phyloP scores from a whole-genome alignment of 1,140 invertebrate genomes.

The Macrostomum lignano region DNA sequence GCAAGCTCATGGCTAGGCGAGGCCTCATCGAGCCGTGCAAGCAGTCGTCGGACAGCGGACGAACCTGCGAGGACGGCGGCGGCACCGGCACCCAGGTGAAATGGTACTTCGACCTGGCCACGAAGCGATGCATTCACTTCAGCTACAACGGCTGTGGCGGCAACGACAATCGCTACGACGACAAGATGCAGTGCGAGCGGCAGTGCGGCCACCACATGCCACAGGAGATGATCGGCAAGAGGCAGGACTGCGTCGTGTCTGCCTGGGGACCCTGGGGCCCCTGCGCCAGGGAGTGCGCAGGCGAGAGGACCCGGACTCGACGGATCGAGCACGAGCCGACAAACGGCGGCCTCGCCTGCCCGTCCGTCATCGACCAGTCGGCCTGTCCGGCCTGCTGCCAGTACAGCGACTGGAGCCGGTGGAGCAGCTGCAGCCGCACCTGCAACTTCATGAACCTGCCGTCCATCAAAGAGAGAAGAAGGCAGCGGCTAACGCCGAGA shows the following conservation, averaged over 20 bases:
- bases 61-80: background rate
- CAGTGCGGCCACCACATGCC: constrained; percentile 7
- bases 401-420: no score
- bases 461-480: no score
- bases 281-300: background rate
- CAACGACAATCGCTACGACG: constrained; percentile 8
- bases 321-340: constrained; percentile 13
- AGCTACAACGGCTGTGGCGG: constrained; percentile 9
- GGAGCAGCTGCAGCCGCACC: no score
- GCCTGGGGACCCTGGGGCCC: constrained; percentile 3
- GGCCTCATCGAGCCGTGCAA: constrained; percentile 1
- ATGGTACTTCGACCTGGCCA: constrained; percentile 8
- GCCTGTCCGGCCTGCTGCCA: no score
- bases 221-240: background rate
- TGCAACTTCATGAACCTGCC: no score
- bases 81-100: background rate
- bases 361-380: no score
- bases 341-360: constrained; percentile 16
- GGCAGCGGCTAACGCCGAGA: no score
- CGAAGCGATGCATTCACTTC: constrained; percentile 7
- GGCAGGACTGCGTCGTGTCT: constrained; percentile 3
- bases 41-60: background rate
- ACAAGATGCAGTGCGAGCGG: constrained; percentile 7
- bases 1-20: no score
- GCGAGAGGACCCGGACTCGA: constrained; percentile 7